Conservation (phyloP, 2,113 vertebrate genomes). For the Corythornis vintsioides region DNA sequence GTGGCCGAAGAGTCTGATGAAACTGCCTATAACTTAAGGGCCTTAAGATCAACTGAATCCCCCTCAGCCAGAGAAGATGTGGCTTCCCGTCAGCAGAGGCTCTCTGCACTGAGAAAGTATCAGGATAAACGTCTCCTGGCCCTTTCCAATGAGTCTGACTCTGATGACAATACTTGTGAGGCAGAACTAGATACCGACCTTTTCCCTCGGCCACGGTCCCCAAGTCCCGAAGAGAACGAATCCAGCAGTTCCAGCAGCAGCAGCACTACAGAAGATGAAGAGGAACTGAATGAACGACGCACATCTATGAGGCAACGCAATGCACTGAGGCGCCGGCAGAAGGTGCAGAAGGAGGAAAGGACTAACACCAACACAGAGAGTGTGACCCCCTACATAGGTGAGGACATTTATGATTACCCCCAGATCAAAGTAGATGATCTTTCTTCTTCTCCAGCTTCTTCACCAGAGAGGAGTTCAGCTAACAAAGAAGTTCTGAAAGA, state of each 20-base stretch:
- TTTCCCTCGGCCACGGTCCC: constrained; percentile 90
- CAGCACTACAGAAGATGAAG: constrained; percentile 81
- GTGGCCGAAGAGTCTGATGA: constrained; percentile 76
- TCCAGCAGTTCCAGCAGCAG: constrained; percentile 89
- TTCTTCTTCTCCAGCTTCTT: constrained; percentile 86
- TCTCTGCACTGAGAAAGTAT: constrained; percentile 79
- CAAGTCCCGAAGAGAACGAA: constrained; percentile 88
- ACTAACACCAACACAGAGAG: constrained; percentile 67
- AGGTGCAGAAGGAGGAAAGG: constrained; percentile 80
- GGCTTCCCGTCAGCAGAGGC: constrained; percentile 77
- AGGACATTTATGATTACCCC: constrained; percentile 91
- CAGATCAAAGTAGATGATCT: constrained; percentile 90
- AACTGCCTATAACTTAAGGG: constrained; percentile 74
- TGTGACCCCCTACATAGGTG: constrained; percentile 79
- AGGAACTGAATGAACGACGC: constrained; percentile 83
- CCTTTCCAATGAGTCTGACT: constrained; percentile 89
- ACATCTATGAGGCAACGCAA: constrained; percentile 87
- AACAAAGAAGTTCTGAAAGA: constrained; percentile 71
- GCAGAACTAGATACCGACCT: constrained; percentile 85
- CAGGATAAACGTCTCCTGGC: constrained; percentile 87
- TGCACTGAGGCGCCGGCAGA: constrained; percentile 83
- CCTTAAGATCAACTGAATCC: constrained; percentile 73
- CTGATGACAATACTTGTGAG: constrained; percentile 81
- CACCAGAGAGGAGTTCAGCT: constrained; percentile 73
- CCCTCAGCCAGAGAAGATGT: constrained; percentile 74